phyloP scores from a whole-genome alignment of 2,113 vertebrate genomes.

The Excalfactoria chinensis region DNA sequence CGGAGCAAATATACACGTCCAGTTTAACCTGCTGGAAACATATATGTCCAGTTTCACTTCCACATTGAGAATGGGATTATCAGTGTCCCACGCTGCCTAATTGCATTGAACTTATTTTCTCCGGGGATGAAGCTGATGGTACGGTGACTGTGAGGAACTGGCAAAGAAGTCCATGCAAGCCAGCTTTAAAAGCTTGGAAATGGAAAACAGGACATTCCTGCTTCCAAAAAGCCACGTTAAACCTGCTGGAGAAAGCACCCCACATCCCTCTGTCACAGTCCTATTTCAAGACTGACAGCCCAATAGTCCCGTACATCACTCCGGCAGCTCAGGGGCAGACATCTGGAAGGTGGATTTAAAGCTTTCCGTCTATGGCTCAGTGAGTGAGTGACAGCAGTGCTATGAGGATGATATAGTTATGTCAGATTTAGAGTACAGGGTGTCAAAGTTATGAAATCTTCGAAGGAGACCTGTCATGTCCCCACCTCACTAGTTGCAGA shows the following conservation, averaged over 20 bases:
- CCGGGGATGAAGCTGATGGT: neutral
- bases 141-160: neutral
- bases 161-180: neutral
- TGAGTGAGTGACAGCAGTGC: constrained; percentile 33
- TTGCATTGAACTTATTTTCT: neutral
- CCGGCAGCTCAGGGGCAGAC: neutral
- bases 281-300: neutral
- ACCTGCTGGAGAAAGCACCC: neutral
- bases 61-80: neutral
- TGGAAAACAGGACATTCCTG: neutral
- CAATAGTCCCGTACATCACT: constrained; percentile 32
- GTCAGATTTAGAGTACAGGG: constrained; percentile 5
- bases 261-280: neutral
- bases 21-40: too few species aligned
- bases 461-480: neutral
- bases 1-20: accelerated
- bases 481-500: neutral
- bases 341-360: constrained; percentile 34
- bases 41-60: neutral
- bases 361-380: constrained; percentile 2
- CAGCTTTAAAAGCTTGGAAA: neutral
- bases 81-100: neutral
- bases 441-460: constrained; percentile 35
- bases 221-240: neutral
- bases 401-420: neutral